Conservation (phyloP, 2,797 vertebrate species). For the Varecia variegata region DNA sequence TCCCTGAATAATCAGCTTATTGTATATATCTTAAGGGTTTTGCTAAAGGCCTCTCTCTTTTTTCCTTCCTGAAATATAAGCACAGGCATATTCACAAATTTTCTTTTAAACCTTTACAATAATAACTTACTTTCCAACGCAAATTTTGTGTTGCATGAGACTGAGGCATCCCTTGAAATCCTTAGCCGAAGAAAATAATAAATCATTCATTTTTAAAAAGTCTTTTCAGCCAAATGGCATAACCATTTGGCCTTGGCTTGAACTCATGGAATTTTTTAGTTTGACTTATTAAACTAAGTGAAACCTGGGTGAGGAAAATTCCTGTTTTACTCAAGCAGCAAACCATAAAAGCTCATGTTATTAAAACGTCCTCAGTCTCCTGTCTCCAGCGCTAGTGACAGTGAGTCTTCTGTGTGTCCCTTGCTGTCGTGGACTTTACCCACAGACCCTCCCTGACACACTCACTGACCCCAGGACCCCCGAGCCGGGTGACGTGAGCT, state of each 20-base stretch:
- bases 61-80: background rate
- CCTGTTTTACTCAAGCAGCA: slow-evolving; percentile 50
- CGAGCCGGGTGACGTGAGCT: background rate
- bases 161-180: slow-evolving; percentile 47
- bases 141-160: background rate
- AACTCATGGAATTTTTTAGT: slow-evolving; percentile 4
- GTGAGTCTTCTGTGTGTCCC: background rate
- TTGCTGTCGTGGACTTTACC: background rate
- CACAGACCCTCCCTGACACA: background rate
- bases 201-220: slow-evolving; percentile 36
- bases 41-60: background rate
- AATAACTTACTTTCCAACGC: slow-evolving; percentile 61
- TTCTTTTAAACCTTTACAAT: slow-evolving; percentile 46
- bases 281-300: slow-evolving; percentile 57
- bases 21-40: background rate
- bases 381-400: background rate
- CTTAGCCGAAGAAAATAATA: slow-evolving; percentile 15
- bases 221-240: slow-evolving; percentile 29
- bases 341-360: background rate
- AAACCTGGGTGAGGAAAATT: slow-evolving; percentile 44
- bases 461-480: background rate
- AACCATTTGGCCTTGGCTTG: slow-evolving; percentile 21
- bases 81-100: background rate
- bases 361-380: background rate
- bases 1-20: background rate